These are phyloP conservation scores for Tetrao urogallus DNA, from an alignment of 2,113 vertebrate species.

Conservation along the genomic window DNA sequence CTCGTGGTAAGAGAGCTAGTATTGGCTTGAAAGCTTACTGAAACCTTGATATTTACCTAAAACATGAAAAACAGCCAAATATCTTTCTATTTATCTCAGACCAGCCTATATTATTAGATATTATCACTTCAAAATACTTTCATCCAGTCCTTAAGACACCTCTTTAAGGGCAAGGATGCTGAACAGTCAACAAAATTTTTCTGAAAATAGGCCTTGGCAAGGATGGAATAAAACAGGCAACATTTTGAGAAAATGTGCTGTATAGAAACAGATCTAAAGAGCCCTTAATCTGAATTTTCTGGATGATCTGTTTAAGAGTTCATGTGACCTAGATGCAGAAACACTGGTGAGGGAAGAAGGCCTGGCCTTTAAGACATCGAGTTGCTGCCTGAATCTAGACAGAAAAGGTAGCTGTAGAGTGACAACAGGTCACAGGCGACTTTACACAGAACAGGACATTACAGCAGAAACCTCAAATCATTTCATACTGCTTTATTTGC, in stretches of 20 bases:
- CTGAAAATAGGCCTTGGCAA: conserved; percentile 23
- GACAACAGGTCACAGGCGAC: accelerated
- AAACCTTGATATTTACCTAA: neutral
- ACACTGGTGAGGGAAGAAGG: neutral
- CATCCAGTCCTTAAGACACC: neutral
- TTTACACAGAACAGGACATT: neutral
- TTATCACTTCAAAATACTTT: neutral
- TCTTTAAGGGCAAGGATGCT: neutral
- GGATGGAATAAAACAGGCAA: neutral
- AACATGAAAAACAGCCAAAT: neutral
- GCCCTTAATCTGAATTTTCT: neutral
- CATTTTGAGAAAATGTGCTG: neutral
- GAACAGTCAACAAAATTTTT: neutral
- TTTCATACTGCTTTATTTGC: neutral
- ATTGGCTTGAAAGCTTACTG: neutral
- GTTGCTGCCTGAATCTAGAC: neutral
- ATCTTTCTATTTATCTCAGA: neutral
- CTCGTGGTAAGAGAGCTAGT: neutral
- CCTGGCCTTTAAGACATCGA: neutral
- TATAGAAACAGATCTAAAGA: neutral
- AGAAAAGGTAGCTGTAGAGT: neutral
- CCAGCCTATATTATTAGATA: neutral
- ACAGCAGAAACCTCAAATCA: neutral
- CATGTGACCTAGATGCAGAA: neutral
- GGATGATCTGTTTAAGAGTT: neutral